Evolutionary conservation across 1,140 invertebrate species (phyloP).

Genomic region (Zaprionus africanus): DNA sequence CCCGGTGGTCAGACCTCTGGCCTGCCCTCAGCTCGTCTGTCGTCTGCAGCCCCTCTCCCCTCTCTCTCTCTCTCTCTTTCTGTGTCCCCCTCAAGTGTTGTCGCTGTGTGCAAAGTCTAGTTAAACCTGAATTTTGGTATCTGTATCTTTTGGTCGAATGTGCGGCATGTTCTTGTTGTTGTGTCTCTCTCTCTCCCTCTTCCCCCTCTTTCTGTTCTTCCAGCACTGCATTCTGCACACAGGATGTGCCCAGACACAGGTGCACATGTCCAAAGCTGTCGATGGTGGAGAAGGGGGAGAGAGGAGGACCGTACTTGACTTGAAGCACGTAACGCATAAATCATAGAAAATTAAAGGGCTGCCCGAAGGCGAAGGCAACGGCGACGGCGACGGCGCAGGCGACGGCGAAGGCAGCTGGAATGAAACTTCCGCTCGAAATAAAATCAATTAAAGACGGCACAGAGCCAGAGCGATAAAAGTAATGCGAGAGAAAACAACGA

Average conservation of each 20-base stretch:
- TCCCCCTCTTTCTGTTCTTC: constrained; percentile 17
- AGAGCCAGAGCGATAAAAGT: neutral
- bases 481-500: neutral
- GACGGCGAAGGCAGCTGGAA: constrained; percentile 7
- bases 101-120: constrained; percentile 45
- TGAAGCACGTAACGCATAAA: constrained; percentile 68
- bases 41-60: neutral
- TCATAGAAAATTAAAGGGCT: constrained; percentile 76
- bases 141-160: constrained; percentile 34
- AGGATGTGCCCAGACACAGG: constrained; percentile 71
- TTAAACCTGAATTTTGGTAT: constrained; percentile 69
- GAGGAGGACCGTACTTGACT: constrained; percentile 42
- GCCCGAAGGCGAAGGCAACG: neutral
- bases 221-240: constrained; percentile 51
- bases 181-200: neutral
- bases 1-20: constrained; percentile 15
- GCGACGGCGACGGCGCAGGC: neutral
- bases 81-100: neutral
- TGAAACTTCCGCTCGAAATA: constrained; percentile 43
- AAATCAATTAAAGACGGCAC: constrained; percentile 41
- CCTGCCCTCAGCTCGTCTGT: constrained; percentile 25
- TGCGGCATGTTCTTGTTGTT: constrained; percentile 3
- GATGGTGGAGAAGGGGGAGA: constrained; percentile 17
- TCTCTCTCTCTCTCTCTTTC: too few species aligned
- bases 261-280: constrained; percentile 60